Conservation (phyloP, 2,113 vertebrate species). For the Periophthalmus modestus region DNA sequence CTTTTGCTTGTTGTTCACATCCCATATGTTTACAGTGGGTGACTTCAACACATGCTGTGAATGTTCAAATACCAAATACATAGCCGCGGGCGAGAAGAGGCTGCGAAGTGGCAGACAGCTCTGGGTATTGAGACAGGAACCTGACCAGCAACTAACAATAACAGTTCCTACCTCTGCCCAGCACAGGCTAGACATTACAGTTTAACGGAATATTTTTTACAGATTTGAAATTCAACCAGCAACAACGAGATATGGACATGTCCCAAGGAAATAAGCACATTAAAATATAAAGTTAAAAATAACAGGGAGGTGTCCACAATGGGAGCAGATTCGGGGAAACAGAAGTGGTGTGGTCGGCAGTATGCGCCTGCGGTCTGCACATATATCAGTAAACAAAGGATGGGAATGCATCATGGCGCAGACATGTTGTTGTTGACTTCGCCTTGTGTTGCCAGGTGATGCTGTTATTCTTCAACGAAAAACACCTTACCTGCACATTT, state of each 20-base stretch:
- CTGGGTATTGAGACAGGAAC: constrained; percentile 26
- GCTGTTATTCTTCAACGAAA: constrained; percentile 39
- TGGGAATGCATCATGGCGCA: constrained; percentile 42
- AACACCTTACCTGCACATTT: constrained; percentile 58
- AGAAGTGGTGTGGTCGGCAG: constrained; percentile 51
- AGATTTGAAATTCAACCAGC: constrained; percentile 16
- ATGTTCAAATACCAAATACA: constrained; percentile 27
- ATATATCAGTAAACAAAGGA: constrained; percentile 52
- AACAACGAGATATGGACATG: constrained; percentile 8
- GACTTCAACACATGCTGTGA: constrained; percentile 26
- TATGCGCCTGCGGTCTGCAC: constrained; percentile 32
- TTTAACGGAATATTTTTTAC: background rate
- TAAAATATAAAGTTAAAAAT: constrained; percentile 35
- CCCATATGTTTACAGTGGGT: constrained; percentile 19
- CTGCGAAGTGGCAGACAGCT: constrained; percentile 40
- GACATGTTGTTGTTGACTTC: constrained; percentile 40
- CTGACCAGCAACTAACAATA: constrained; percentile 29
- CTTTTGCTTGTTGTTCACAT: constrained; percentile 9
- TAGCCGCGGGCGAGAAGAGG: constrained; percentile 24
- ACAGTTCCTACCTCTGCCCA: constrained; percentile 15
- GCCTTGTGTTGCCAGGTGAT: constrained; percentile 28
- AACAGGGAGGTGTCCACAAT: constrained; percentile 31
- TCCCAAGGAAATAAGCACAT: background rate
- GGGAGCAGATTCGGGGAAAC: constrained; percentile 43
- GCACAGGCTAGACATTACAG: constrained; percentile 14